These are phyloP conservation scores for Tethya wilhelma DNA, from an alignment of 37 sponge, comb jelly and placozoan genomes.

Conservation along the genomic window DNA sequence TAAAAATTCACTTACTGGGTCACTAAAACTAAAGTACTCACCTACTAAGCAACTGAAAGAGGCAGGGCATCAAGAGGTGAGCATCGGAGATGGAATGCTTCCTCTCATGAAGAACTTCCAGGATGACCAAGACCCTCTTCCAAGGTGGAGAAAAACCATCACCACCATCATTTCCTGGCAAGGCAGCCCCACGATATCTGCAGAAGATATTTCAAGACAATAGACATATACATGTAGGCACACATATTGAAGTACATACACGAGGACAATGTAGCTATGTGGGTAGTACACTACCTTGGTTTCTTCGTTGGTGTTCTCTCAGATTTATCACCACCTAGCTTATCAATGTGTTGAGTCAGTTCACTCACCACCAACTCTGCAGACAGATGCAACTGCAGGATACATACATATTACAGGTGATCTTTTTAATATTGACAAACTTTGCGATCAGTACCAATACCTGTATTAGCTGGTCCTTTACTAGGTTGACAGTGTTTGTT, in stretches of 20 bases:
- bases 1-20: too few species aligned
- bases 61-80: constrained; percentile 52
- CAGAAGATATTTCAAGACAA: too few species aligned
- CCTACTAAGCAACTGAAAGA: constrained; percentile 59
- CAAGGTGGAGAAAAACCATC: constrained; percentile 33
- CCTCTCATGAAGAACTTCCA: constrained; percentile 59
- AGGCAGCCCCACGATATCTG: neutral
- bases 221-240: too few species aligned
- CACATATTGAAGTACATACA: too few species aligned
- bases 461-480: neutral
- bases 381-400: constrained; percentile 51
- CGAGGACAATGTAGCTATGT: neutral
- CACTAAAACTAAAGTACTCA: too few species aligned
- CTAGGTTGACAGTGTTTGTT: neutral
- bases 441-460: neutral
- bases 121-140: constrained; percentile 53
- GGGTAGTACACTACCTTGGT: neutral
- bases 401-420: neutral
- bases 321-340: constrained; percentile 12
- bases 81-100: constrained; percentile 13
- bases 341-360: constrained; percentile 20
- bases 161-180: neutral
- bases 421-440: neutral
- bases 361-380: constrained; percentile 37
- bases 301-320: neutral